Percentiles rank a stretch among this genome's conserved stretches.
phyloP scores from a whole-genome alignment of 2,888 invertebrate genomes.

The Tanytarsus gracilentus region DNA sequence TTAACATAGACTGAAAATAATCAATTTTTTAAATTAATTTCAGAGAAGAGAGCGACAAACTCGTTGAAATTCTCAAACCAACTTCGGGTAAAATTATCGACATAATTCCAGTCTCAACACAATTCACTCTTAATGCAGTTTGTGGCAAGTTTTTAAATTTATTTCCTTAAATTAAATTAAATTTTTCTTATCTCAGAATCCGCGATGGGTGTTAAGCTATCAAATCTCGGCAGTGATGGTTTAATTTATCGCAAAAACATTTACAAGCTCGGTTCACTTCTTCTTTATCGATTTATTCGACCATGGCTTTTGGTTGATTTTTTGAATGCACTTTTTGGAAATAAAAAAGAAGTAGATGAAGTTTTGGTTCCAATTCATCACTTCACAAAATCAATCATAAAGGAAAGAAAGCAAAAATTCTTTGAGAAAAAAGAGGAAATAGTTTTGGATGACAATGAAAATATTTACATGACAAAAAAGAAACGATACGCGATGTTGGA shows the following conservation, averaged over 20 bases:
- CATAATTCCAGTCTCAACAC: slow-evolving; percentile 49
- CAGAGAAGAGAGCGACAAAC: slow-evolving; percentile 39
- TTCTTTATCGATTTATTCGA: slow-evolving; percentile 43
- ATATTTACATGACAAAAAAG: slow-evolving; percentile 40
- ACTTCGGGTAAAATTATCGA: slow-evolving; percentile 35
- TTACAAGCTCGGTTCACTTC: slow-evolving; percentile 42
- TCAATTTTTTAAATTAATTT: neutral
- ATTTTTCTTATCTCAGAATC: slow-evolving; percentile 45
- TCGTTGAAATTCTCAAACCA: slow-evolving; percentile 36
- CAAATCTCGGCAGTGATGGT: slow-evolving; percentile 42
- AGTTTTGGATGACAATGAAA: neutral
- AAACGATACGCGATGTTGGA: slow-evolving; percentile 36
- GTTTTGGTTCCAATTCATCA: slow-evolving; percentile 4
- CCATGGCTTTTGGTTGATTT: slow-evolving; percentile 51
- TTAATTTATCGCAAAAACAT: neutral
- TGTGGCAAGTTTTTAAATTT: slow-evolving; percentile 41
- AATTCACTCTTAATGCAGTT: slow-evolving; percentile 55
- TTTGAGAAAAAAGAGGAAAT: neutral
- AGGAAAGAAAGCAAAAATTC: slow-evolving; percentile 4
- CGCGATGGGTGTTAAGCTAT: slow-evolving; percentile 59
- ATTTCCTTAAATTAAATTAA: neutral
- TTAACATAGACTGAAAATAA: neutral
- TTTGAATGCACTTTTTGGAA: slow-evolving; percentile 47
- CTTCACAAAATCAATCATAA: slow-evolving; percentile 36
- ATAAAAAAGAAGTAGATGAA: slow-evolving; percentile 45